Evolutionary conservation across 2,797 vertebrate species (phyloP).

Genomic region (Thripadectes ignobilis): DNA sequence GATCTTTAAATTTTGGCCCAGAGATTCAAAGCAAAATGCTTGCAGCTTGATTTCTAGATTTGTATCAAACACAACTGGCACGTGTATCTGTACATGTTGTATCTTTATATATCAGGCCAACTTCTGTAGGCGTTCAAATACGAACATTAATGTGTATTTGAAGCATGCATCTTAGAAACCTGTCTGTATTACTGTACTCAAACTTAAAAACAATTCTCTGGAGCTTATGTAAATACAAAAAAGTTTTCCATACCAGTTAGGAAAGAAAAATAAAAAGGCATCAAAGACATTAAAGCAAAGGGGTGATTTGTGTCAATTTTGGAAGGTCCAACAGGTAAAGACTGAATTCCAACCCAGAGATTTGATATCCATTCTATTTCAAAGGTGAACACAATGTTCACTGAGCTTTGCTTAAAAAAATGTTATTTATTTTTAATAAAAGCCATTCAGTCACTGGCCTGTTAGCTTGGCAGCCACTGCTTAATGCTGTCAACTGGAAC

Average conservation of each 20-base stretch:
- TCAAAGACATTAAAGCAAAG: background rate
- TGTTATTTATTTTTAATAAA: conserved; percentile 43
- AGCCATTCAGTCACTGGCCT: background rate
- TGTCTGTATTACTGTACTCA: background rate
- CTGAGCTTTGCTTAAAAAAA: background rate
- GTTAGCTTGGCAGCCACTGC: conserved; percentile 58
- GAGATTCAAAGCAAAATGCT: conserved; percentile 2
- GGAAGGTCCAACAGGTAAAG: background rate
- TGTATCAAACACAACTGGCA: background rate
- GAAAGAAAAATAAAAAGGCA: background rate
- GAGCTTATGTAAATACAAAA: background rate
- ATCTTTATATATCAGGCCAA: background rate
- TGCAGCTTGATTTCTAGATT: conserved; percentile 13
- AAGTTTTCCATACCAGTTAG: background rate
- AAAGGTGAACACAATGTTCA: background rate
- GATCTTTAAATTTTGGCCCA: background rate
- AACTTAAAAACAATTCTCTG: background rate
- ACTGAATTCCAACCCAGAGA: background rate
- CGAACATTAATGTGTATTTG: background rate
- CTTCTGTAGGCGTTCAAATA: conserved; percentile 3
- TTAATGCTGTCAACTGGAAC: conserved; percentile 59
- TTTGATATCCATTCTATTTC: background rate
- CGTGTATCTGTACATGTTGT: background rate
- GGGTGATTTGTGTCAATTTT: background rate
- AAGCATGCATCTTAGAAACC: background rate